Conservation (phyloP, 2,797 vertebrate species). For the Tachyglossus aculeatus region DNA sequence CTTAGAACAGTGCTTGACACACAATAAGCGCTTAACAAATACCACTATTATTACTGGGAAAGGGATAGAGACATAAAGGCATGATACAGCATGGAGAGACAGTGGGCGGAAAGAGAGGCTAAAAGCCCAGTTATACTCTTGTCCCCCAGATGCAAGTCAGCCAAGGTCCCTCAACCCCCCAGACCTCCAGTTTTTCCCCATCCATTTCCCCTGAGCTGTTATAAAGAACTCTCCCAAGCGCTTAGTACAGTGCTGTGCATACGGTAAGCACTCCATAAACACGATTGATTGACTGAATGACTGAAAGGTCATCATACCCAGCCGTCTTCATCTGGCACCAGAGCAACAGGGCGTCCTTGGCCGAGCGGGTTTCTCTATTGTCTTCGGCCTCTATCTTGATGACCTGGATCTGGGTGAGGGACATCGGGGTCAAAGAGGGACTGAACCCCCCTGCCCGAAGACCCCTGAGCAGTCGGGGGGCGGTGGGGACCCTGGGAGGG, state of each 20-base stretch:
- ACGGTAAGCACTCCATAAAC: no score
- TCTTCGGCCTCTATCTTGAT: conserved; percentile 95
- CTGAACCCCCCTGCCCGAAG: background rate
- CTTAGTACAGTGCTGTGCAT: no score
- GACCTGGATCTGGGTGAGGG: conserved; percentile 86
- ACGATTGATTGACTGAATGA: no score
- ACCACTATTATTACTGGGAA: no score
- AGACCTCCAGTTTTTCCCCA: background rate
- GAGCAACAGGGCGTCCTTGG: conserved; percentile 92
- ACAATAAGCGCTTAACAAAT: no score
- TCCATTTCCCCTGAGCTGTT: background rate
- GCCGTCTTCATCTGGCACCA: conserved; percentile 99
- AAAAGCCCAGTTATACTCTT: fast-evolving
- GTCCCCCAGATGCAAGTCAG: fast-evolving
- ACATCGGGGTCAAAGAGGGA: background rate
- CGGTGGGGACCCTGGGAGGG: no score
- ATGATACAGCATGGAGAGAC: background rate
- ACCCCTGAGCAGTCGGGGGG: fast-evolving
- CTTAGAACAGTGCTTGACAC: no score
- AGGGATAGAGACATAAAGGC: background rate
- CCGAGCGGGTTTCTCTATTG: conserved; percentile 92
- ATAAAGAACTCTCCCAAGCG: no score
- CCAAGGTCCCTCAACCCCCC: background rate
- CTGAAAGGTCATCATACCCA: conserved; percentile 86
- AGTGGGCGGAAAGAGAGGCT: background rate